Evolutionary conservation across 2,797 vertebrate genomes (phyloP), one percentile per base, ranked within the genome.

Genomic region (Melanotaenia boesemani): DNA sequence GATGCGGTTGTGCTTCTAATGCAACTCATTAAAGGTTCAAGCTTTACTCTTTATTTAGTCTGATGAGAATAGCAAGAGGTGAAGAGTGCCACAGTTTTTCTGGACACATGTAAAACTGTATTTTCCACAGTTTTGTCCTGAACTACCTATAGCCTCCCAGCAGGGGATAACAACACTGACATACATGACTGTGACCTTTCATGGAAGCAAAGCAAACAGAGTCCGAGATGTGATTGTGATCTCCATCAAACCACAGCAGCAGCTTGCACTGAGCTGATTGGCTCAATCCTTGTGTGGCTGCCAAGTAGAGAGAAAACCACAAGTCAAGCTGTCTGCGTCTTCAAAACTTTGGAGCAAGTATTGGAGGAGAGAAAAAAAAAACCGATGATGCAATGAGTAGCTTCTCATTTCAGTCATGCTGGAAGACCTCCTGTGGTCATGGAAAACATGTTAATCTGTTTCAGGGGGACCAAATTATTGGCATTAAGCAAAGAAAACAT

Each of bases 1-100:
- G 63, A 71, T 44, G 13, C 65, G 24, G 72, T 28, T 37, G 15
- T 60, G 69, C 56, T 50, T 73, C 57, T 86, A 68, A 75, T 70
- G 74, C 39, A 57, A 28, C 28, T 76, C 66, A 63, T 81, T 70
- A 77, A 2, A 12, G 58, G 37, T 6, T 16, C 46, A 18, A 58
- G 48, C 41, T 72, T 76, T 32, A 7, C 67, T 74, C 36, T 32
- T 76, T 56, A 48, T 50, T 6, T 50, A 22, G 62, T 0, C 16
- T 20, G 10, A 16, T n/a, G 57, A 58, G 34, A 58, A 41, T 8
- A 20, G 16, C 26, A 16, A n/a, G 36, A 75, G 3, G 48, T 46
- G 32, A 56, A 22, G 1, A 8, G 2, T 4, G 11, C 11, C 15
- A 18, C 30, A 12, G 22, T 10, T 72, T 56, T 50, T 39, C 13